These are phyloP conservation scores for Cairina moschata DNA, from an alignment of 2,113 vertebrate species.

Conservation along the genomic window DNA sequence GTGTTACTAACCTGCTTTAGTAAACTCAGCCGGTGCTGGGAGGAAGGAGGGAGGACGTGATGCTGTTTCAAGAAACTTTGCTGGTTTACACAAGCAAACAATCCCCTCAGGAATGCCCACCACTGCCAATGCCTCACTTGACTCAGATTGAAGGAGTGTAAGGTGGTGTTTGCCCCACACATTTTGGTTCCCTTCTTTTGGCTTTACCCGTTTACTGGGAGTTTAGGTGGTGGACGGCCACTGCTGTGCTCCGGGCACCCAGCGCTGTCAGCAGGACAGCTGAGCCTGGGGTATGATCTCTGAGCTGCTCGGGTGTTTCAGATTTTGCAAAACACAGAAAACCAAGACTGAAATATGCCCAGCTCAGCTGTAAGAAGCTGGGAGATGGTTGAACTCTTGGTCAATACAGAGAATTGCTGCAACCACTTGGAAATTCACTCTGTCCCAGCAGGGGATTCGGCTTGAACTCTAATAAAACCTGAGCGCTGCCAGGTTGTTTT, in stretches of 20 bases:
- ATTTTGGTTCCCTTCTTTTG: background rate
- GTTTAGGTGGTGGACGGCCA: background rate
- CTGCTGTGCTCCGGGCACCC: too few species aligned
- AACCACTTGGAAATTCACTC: background rate
- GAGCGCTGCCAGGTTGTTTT: background rate
- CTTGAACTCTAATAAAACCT: background rate
- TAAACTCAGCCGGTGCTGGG: background rate
- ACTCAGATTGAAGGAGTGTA: background rate
- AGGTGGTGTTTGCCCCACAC: background rate
- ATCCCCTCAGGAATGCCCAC: background rate
- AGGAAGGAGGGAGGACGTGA: background rate
- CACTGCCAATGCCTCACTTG: background rate
- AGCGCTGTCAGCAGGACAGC: fast-evolving
- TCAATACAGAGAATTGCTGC: background rate
- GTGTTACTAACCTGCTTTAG: background rate
- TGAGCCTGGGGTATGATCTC: background rate
- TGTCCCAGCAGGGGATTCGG: background rate
- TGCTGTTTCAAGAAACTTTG: background rate
- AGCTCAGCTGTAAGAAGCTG: background rate
- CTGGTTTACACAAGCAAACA: background rate
- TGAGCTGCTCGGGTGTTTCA: background rate
- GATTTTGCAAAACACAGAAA: background rate
- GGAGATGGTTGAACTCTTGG: background rate
- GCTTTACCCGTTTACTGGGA: background rate
- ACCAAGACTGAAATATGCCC: background rate